Conservation (phyloP, 2,888 invertebrate genomes). For the Antheraea assamensis region DNA sequence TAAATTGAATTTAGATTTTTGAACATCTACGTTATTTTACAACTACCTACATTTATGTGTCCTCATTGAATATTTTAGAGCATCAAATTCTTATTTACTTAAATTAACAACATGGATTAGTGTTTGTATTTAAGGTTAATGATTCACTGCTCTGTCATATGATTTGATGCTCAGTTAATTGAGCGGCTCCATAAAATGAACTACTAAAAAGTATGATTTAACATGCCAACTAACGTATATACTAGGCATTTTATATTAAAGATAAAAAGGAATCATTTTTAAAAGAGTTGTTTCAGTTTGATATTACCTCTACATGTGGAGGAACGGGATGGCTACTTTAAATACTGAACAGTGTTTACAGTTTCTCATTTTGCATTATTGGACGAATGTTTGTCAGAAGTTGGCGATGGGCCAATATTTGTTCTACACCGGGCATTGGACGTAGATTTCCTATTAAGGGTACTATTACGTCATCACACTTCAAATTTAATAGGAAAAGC, state of each 20-base stretch:
- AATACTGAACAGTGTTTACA: constrained; percentile 40
- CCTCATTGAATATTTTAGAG: too few relatives aligned
- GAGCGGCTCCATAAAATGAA: not conserved
- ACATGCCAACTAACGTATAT: not conserved
- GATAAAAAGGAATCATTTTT: too few relatives aligned
- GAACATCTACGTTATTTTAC: not conserved
- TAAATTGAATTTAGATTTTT: too few relatives aligned
- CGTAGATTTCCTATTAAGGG: not conserved
- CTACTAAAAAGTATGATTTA: not conserved
- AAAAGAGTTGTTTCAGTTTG: not conserved
- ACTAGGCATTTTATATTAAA: too few relatives aligned
- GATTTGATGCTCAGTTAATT: not conserved
- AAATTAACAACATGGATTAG: too few relatives aligned
- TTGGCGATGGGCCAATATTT: constrained; percentile 54
- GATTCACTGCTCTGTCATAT: not conserved
- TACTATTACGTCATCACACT: not conserved
- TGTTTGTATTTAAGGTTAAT: not conserved
- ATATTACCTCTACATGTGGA: not conserved
- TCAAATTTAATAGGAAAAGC: not conserved
- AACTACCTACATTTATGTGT: not conserved
- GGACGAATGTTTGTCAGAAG: constrained; percentile 55
- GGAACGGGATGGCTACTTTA: not conserved
- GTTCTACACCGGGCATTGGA: not conserved
- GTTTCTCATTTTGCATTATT: constrained; percentile 63
- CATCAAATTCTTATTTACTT: not conserved